Evolutionary conservation across 2,113 vertebrate species (phyloP), one percentile per base, ranked within the genome.

Genomic region (Microtus oregoni): DNA sequence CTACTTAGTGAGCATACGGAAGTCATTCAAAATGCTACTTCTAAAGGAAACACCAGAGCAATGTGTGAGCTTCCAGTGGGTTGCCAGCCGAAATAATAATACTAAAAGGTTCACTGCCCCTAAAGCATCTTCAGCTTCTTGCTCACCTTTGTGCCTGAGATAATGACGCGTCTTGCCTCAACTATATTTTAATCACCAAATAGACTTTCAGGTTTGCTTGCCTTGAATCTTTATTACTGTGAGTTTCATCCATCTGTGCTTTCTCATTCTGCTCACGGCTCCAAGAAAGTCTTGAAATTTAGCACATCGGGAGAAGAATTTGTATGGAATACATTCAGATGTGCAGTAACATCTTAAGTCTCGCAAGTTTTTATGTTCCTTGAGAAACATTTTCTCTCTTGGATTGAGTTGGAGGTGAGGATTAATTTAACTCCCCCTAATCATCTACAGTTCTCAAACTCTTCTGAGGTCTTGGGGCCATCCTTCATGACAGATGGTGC

Each of bases 251-350:
- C 97, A 97, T 97, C 97, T 98, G 97, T 97, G 96, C 93, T 88
- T 92, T 91, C 81, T 97, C 96, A 97, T 94, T 98, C 98, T 89
- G 92, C 96, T 97, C 97, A 96, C 93, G 97, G 96, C 65, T 96
- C 81, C 91, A 97, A 96, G 96, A 96, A 97, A 98, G 95, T 98
- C 96, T 78, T 97, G 96, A 98, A 98, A 98, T 98, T 97, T 97
- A 98, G 96, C 95, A 97, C 98, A 87, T 92, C 90, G 61, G 88
- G 96, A 97, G 97, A 97, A 98, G 97, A 94, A 96, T 98, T 96
- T 98, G 94, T 97, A 93, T 97, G 89, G 96, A 97, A 85, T 96
- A 93, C 95, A 98, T 98, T 98, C 97, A 97, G 97, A 98, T 97
- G 94, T 12, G 44, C 52, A 91, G 77, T 94, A 90, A 97, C 73